Evolutionary conservation across 2,797 vertebrate species (phyloP), one percentile per base, ranked within the genome.

Genomic region (Epinephelus awoara): DNA sequence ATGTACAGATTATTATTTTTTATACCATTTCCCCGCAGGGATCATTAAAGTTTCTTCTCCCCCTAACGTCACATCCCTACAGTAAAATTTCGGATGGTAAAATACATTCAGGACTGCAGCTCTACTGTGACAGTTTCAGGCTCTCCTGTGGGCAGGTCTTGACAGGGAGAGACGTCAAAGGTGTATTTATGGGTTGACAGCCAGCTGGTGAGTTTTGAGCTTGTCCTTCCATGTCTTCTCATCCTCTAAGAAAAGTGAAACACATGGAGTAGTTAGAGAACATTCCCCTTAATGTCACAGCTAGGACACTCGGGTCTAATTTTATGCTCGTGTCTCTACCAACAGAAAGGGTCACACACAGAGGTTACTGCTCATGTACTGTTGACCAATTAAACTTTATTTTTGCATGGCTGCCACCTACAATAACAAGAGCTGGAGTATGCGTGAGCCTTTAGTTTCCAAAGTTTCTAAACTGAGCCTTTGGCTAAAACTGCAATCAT

Each of bases 141-240:
- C 79, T 82, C 73, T 80, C 72, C 77, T 66, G 69, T 80, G 77
- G 67, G 83, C 73, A 72, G 67, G 74, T 85, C 80, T 25, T 80
- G 88, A 85, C 82, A 83, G 77, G 72, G 58, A 62, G 76, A 66
- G 82, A 73, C 67, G 72, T 83, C 86, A 87, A 72, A 87, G 87
- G 86, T 88, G 82, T 88, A 84, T 85, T 90, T 88, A 80, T 72
- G 85, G 79, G 72, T 69, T 84, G 89, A 91, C 79, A 88, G 73
- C 89, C 89, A 92, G 85, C 85, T 92, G 90, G 88, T 88, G 68
- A 84, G 82, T 66, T 75, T 83, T 80, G 63, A 85, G 82, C 82
- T 77, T 73, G 89, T 90, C 86, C 86, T 90, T 89, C 84, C 72
- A 63, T 67, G 85, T 90, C 90, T 79, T 72, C 67, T 82, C 79